Evolutionary conservation across 1,140 invertebrate genomes (phyloP).

Genomic region (Gonatopus flavifemur): DNA sequence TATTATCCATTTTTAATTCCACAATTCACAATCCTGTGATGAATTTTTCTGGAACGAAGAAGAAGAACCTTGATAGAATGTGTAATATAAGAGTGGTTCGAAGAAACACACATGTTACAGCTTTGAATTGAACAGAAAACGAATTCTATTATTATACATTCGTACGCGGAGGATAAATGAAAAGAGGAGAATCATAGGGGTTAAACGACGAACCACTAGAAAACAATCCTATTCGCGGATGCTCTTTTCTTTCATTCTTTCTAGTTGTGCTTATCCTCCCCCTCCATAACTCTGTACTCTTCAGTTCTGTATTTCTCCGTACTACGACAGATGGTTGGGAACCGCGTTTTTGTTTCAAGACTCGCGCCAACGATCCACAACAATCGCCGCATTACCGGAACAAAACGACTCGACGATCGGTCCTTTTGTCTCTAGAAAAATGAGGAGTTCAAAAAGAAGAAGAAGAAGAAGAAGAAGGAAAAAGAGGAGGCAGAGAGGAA

Average conservation of each 20-base stretch:
- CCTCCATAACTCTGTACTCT: constrained; percentile 28
- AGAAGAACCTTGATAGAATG: too few species aligned
- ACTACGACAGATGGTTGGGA: constrained; percentile 50
- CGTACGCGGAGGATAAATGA: constrained; percentile 17
- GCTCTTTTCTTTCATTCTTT: constrained; percentile 42
- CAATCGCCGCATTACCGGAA: constrained; percentile 56
- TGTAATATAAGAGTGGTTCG: too few species aligned
- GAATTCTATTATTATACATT: too few species aligned
- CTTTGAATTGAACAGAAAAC: too few species aligned
- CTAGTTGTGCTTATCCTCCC: constrained; percentile 15
- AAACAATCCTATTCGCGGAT: constrained; percentile 48
- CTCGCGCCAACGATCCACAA: constrained; percentile 51
- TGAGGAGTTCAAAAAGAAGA: constrained; percentile 10
- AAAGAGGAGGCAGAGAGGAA: constrained; percentile 7
- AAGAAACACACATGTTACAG: too few species aligned
- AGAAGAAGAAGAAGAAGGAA: constrained; percentile 17
- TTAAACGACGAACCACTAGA: constrained; percentile 58
- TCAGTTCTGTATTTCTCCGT: constrained; percentile 5
- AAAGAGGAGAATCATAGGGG: constrained; percentile 36
- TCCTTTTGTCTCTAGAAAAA: constrained; percentile 15
- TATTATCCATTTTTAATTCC: too few species aligned
- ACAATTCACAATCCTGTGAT: too few species aligned
- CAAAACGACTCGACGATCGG: constrained; percentile 51
- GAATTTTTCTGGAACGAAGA: too few species aligned
- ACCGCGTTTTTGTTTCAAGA: constrained; percentile 57